Percentiles rank a stretch among this genome's conserved stretches.
Evolutionary conservation across 2,797 vertebrate species (phyloP).

Genomic region (Macropus fuliginosus): DNA sequence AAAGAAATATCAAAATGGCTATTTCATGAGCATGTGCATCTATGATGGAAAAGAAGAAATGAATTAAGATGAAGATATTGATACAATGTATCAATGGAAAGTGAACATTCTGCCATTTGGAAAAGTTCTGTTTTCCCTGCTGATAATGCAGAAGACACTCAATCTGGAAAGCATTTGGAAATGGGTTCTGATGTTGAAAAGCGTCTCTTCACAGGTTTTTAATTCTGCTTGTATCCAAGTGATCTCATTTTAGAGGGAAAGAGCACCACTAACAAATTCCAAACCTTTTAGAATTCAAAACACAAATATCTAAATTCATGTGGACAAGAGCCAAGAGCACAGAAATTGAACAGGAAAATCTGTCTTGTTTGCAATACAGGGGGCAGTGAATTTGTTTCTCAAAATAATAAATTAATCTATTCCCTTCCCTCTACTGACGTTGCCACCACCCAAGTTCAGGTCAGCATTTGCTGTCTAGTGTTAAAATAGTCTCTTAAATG

Average conservation of each 20-base stretch:
- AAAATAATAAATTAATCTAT: background rate
- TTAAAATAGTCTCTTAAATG: background rate
- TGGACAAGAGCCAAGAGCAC: background rate
- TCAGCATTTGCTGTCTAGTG: background rate
- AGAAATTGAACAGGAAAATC: background rate
- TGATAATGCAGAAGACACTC: conserved; percentile 16
- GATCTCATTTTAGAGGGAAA: conserved; percentile 42
- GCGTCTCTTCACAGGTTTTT: conserved; percentile 26
- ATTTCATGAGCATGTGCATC: background rate
- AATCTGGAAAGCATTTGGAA: conserved; percentile 24
- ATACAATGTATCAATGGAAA: background rate
- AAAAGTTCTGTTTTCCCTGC: conserved; percentile 2
- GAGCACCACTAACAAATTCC: conserved; percentile 33
- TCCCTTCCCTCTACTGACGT: background rate
- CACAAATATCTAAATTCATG: background rate
- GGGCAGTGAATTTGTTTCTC: background rate
- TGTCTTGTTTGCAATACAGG: background rate
- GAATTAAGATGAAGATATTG: background rate
- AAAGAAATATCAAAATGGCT: background rate
- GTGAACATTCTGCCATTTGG: background rate
- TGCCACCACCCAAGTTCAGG: background rate
- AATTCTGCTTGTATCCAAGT: conserved; percentile 42
- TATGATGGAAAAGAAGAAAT: background rate
- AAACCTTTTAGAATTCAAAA: conserved; percentile 37
- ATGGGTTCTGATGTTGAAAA: conserved; percentile 13